Percentiles rank a stretch among this genome's conserved stretches.
phyloP scores from a whole-genome alignment of 2,888 invertebrate species.

The Rapana venosa region DNA sequence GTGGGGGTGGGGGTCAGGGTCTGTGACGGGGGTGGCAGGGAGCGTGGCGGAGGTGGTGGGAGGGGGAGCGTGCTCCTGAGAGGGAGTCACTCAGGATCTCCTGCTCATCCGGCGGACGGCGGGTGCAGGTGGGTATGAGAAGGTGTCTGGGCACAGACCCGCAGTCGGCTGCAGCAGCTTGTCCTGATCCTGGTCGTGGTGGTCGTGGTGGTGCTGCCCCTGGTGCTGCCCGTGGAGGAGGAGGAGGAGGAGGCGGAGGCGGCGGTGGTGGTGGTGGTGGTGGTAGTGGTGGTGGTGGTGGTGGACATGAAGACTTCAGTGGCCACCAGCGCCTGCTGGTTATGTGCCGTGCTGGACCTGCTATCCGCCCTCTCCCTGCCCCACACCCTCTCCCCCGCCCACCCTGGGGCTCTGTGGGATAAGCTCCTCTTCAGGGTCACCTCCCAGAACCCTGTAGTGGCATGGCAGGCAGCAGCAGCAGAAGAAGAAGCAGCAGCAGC shows the following conservation, averaged over 20 bases:
- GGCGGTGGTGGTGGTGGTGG: constrained; percentile 16
- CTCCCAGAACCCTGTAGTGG: background rate
- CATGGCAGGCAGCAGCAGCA: background rate
- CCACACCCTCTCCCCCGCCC: background rate
- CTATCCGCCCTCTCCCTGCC: constrained; percentile 38
- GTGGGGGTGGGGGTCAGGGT: background rate
- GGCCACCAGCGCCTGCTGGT: constrained; percentile 40
- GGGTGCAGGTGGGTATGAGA: constrained; percentile 28
- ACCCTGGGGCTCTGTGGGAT: constrained; percentile 4
- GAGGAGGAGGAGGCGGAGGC: background rate
- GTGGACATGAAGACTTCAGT: constrained; percentile 33
- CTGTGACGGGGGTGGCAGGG: background rate
- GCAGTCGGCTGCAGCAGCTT: background rate
- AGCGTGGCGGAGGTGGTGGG: background rate
- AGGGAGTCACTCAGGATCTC: background rate
- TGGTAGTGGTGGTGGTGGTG: background rate
- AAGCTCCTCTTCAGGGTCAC: background rate
- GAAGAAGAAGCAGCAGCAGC: background rate
- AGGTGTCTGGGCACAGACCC: background rate
- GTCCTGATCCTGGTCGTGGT: background rate
- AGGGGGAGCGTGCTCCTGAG: background rate
- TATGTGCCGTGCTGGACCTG: constrained; percentile 38
- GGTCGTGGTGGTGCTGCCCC: constrained; percentile 5
- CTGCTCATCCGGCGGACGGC: background rate
- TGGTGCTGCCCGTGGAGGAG: background rate